Percentiles rank a stretch among this genome's conserved stretches.
Conservation (phyloP, 2,888 invertebrate species). For the Apamea sordens region DNA sequence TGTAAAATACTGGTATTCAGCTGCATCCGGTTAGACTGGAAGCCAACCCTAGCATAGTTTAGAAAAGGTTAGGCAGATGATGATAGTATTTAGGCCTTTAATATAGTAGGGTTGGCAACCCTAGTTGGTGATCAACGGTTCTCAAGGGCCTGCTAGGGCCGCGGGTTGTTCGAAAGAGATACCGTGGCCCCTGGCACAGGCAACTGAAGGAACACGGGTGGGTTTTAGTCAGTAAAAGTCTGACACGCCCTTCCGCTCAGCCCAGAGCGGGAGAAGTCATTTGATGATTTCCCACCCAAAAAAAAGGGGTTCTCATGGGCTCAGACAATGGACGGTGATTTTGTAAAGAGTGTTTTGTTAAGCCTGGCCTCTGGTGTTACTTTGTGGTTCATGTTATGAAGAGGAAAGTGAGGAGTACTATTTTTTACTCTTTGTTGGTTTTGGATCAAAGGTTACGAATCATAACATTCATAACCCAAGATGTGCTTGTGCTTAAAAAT, state of each 20-base stretch:
- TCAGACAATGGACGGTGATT: conserved; percentile 72
- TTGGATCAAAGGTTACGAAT: background rate
- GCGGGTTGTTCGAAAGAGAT: too few species aligned
- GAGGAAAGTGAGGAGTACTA: background rate
- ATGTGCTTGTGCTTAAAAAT: background rate
- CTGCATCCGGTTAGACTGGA: too few species aligned
- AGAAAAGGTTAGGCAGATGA: too few species aligned
- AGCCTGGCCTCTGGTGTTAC: conserved; percentile 66
- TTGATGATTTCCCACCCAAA: too few species aligned
- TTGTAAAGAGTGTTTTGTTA: conserved; percentile 70
- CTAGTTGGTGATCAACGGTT: conserved; percentile 50
- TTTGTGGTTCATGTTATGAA: conserved; percentile 47
- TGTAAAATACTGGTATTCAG: too few species aligned
- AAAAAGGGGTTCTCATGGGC: conserved; percentile 56
- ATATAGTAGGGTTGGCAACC: background rate
- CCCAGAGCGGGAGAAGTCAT: too few species aligned
- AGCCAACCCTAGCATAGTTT: too few species aligned
- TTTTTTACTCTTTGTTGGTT: background rate
- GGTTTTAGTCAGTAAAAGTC: too few species aligned
- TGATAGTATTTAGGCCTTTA: background rate
- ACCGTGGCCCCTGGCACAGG: too few species aligned
- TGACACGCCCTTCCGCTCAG: too few species aligned
- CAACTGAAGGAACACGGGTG: too few species aligned
- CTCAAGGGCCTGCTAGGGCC: conserved; percentile 38
- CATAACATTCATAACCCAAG: background rate